Evolutionary conservation across 2,797 vertebrate species (phyloP).

Genomic region (Takifugu ocellatus): DNA sequence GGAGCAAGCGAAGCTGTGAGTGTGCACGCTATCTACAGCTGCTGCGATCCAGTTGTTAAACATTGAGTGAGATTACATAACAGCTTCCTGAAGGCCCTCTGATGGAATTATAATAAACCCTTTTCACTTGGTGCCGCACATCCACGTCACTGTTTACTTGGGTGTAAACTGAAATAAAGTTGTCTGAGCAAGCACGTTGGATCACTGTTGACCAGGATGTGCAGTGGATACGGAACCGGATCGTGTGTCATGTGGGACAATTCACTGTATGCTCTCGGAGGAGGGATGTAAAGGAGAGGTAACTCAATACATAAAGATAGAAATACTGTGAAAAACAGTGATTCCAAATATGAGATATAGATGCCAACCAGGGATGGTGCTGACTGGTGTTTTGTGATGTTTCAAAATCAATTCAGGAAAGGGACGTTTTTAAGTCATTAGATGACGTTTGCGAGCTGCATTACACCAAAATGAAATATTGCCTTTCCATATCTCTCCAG

Average conservation of each 20-base stretch:
- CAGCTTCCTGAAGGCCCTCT: neutral
- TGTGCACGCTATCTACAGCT: conserved; percentile 45
- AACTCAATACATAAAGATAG: conserved; percentile 3
- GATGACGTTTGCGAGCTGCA: neutral
- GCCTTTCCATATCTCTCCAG: neutral
- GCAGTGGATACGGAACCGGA: conserved; percentile 52
- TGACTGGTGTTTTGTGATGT: neutral
- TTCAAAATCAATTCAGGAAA: neutral
- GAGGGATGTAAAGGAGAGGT: conserved; percentile 3
- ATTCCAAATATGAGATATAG: conserved; percentile 30
- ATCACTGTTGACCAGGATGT: conserved; percentile 62
- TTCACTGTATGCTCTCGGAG: conserved; percentile 39
- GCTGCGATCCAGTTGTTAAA: conserved; percentile 19
- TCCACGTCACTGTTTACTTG: conserved; percentile 16
- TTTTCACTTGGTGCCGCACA: neutral
- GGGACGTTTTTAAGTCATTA: neutral
- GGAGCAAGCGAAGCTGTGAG: conserved; percentile 43
- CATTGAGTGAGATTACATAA: conserved; percentile 1
- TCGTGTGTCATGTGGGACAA: conserved; percentile 62
- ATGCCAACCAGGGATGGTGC: no score
- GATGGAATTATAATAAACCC: neutral
- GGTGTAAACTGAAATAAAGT: conserved; percentile 3
- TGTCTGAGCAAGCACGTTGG: neutral
- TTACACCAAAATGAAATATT: conserved; percentile 5
- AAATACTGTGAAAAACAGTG: conserved; percentile 17